Base-by-base conservation (phyloP, 2,888 invertebrate genomes). In the Chrysodeixis includens region DNA sequence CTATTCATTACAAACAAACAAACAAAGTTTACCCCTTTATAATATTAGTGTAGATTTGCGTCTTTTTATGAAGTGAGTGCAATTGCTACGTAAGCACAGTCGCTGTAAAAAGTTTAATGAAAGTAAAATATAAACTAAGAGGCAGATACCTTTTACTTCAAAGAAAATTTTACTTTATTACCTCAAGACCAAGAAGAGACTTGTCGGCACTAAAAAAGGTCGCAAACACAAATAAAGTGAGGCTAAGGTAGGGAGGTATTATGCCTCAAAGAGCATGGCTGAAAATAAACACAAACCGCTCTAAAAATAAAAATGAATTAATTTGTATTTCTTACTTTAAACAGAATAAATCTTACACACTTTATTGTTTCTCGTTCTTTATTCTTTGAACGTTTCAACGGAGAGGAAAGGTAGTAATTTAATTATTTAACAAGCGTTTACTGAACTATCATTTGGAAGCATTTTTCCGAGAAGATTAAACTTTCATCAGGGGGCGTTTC, bases 111-210 rank as follows among this genome's bases (percentile, higher is more conserved):
- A 73, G 44, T 18, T n/a, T n/a, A 54, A 1, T 26, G 22, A 46
- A 70, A 60, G 0, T 20, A 46, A 49, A 49, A 51, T 22, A 35
- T 30, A 14, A 46, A 20, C 49, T 12, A 8, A 9, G 0, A 32
- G 10, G 10, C 12, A 32, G 14, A 35, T n/a, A 35, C 12, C 1
- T 40, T 40, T 40, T 40, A 40, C 40, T 40, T n/a, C 40, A 40
- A 40, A 40, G 40, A n/a, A n/a, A n/a, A 40, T n/a, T 40, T n/a
- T 40, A 40, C n/a, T 40, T 40, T 40, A 40, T 40, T 40, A 40
- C 4, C 40, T n/a, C 40, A 6, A n/a, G 2, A 40, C 40, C 14
- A 40, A 40, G 40, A 40, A 40, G 12, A n/a, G 40, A 40, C 4
- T n/a, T 6, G n/a, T 40, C n/a, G n/a, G 0, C n/a, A 40, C 6